Percentiles rank a stretch among this genome's conserved stretches.
Conservation (phyloP, 2,888 invertebrate species). For the Dasypogon diadema region DNA sequence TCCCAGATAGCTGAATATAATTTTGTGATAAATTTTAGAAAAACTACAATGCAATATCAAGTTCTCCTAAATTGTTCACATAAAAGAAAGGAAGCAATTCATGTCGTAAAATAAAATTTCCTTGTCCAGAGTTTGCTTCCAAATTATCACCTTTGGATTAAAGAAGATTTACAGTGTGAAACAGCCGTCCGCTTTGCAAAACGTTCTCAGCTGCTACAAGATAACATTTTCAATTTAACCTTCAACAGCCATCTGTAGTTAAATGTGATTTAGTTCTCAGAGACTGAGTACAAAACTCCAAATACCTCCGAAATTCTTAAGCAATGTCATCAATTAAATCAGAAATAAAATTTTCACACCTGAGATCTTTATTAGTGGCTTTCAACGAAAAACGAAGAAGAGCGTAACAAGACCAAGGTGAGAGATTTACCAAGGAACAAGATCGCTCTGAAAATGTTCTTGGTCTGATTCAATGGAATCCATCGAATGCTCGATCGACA, state of each 20-base stretch:
- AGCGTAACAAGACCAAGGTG: constrained; percentile 17
- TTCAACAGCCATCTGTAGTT: constrained; percentile 23
- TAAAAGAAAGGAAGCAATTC: too few species aligned
- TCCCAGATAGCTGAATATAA: too few species aligned
- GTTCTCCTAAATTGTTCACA: too few species aligned
- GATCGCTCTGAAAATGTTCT: constrained; percentile 33
- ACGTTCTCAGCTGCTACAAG: constrained; percentile 35
- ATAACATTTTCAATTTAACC: constrained; percentile 13
- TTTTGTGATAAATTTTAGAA: too few species aligned
- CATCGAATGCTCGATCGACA: constrained; percentile 51
- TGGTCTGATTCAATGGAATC: constrained; percentile 50
- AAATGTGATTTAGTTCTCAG: constrained; percentile 11
- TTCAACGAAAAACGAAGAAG: constrained; percentile 11
- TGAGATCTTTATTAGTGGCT: constrained; percentile 67
- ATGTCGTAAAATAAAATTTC: too few species aligned
- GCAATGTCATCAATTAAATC: constrained; percentile 68
- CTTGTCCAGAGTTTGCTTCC: too few species aligned
- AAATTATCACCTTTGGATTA: too few species aligned
- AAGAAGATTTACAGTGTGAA: neutral
- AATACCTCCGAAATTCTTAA: constrained; percentile 66
- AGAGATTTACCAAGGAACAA: constrained; percentile 45
- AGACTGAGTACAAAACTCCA: constrained; percentile 55
- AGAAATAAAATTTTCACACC: constrained; percentile 64
- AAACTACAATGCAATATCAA: too few species aligned
- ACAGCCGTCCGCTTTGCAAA: neutral